Evolutionary conservation across 2,113 vertebrate species (phyloP), one percentile per base, ranked within the genome.

Genomic region (Uropsilus gracilis): DNA sequence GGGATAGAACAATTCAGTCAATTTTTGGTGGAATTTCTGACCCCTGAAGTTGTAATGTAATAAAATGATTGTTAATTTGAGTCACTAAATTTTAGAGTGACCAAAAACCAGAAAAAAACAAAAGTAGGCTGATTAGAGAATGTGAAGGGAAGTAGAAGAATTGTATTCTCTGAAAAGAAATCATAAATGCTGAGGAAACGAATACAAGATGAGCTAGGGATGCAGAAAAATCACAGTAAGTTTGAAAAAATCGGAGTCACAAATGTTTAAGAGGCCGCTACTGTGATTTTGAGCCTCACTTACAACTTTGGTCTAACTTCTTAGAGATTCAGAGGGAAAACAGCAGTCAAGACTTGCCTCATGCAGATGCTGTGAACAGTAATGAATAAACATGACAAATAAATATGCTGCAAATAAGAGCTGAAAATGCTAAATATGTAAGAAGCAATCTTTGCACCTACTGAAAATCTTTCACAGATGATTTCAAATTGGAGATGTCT

Each of bases 361-460:
- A 66, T 37, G 46, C 42, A 82, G 92, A 83, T 44, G 57, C 88
- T 30, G 32, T 20, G 39, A 94, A 48, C 17, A 18, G 42, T 46
- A 84, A 93, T 93, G 91, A 95, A 91, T 82, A 90, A 96, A 94
- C 90, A 90, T 78, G 89, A 76, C 64, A 76, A 93, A 90, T 85
- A 92, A 94, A 92, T 44, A 85, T 53, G 84, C 71, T 85, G 71
- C 71, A 71, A 86, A 86, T 68, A 86, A 68, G 76, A 80, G 71
- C 61, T 71, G 28, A 91, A 95, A 95, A 94, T 92, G 91, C 39
- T 87, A 93, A 90, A 50, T 84, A 68, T 20, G 18, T 87, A 91
- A 96, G 92, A 95, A 77, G 81, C 87, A 93, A 87, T 93, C 73
- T 88, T 84, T 75, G 69, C 76, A 84, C 37, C 48, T 84, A 59